Base-by-base conservation (phyloP, 2,888 invertebrate species). In the Xylota sylvarum region DNA sequence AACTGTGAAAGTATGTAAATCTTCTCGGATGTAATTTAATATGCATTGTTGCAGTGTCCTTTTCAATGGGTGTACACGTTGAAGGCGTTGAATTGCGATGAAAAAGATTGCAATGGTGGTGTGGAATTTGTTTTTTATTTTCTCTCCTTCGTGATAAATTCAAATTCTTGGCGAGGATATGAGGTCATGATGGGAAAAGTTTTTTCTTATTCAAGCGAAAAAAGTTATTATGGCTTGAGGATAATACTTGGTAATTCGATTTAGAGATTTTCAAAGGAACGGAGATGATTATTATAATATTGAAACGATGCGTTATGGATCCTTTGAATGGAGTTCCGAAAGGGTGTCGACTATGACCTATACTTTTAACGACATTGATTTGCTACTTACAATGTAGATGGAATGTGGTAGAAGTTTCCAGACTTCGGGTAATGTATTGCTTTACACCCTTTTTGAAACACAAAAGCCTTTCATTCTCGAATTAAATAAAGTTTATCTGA, bases 11-110 rank as follows among this genome's bases (percentile, higher is more conserved):
- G 70, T 77, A 82, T 82, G 70, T 77, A 82, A 82, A 77, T 82
- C 82, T 77, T 64, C 56, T 65, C 17, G 64, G 70, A 56, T 77
- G 70, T 72, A 72, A 82, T 82, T 77, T 82, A 82, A 82, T 72
- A 72, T 77, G 64, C 64, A 77, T 72, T 72, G 70, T 77, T 58
- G 70, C 52, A 76, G 48, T 62, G 56, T 77, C 64, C 56, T 64
- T 77, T 65, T 4, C 23, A 35, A 55, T 35, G 23, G 35, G 32
- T n/a, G 55, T 37, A 37, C 37, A 9, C 27, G 40, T 62, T 32
- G 14, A 43, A 77, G 70, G 82, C 67, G 60, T 55, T 65, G 40
- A 37, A 69, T 55, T 65, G 32, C 30, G 69, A 40, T 19, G 35
- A 37, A 43, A 4, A 60, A 40, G 30, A 60, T n/a, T 35, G 32